These are phyloP conservation scores for Acronicta leporina DNA, from an alignment of 2,888 invertebrate genomes.

Conservation along the genomic window DNA sequence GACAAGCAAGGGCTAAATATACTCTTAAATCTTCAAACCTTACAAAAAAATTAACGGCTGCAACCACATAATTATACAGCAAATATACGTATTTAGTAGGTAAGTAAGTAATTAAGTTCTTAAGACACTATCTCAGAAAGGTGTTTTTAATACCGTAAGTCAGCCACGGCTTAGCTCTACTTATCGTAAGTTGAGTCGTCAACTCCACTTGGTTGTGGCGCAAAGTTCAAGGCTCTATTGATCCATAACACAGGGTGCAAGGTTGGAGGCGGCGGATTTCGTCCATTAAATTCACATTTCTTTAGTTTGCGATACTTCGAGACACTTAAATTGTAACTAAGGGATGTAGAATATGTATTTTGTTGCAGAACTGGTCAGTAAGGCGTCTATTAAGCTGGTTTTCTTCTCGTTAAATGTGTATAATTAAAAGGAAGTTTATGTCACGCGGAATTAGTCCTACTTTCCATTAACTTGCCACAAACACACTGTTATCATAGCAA, in stretches of 20 bases:
- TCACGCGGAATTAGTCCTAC: conserved; percentile 27
- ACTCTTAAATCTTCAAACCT: no score
- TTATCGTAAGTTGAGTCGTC: conserved; percentile 17
- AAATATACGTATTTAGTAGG: no score
- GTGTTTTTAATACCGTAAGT: background rate
- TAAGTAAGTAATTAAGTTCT: no score
- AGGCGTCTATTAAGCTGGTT: conserved; percentile 15
- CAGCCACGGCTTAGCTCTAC: conserved; percentile 9
- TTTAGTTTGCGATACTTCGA: conserved; percentile 17
- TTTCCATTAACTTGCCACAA: conserved; percentile 26
- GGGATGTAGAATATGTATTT: background rate
- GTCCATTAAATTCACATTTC: conserved; percentile 65
- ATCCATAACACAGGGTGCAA: conserved; percentile 74
- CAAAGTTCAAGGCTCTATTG: conserved; percentile 86
- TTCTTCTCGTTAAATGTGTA: background rate
- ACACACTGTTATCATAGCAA: conserved; percentile 17
- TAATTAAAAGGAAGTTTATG: conserved; percentile 42
- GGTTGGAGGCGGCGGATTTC: conserved; percentile 69
- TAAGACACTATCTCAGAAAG: background rate
- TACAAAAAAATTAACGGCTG: no score
- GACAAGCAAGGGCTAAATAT: no score
- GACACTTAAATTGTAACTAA: conserved; percentile 1
- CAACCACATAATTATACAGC: no score
- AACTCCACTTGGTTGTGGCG: conserved; percentile 26
- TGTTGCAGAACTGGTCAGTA: conserved; percentile 16